Evolutionary conservation across 2,888 invertebrate species (phyloP), one percentile per base, ranked within the genome.

Genomic region (Eupithecia centaureata): DNA sequence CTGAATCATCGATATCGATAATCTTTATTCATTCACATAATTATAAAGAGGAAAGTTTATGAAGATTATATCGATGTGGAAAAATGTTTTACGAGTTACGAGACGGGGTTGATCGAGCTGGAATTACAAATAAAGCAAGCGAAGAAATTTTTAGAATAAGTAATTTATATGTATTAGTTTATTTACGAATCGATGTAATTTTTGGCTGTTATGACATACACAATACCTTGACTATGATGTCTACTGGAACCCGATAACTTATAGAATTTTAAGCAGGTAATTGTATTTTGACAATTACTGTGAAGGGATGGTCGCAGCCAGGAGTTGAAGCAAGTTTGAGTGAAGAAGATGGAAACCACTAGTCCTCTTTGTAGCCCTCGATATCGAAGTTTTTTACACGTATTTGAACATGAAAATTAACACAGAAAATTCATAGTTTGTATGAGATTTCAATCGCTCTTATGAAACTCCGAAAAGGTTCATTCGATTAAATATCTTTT

Each of bases 1-100:
- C 22, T 67, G 35, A 30, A 42, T 13, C 12, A 56, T 63, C 30
- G 38, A 60, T 28, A 56, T 60, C 67, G 62, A 67, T 63, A 51
- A 2, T 52, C 22, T 52, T 38, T 18, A 1, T 47, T n/a, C n/a
- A 15, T 52, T 1, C 18, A 18, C 18, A 5, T 38, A 42, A 42
- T 18, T 18, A 18, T 8, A 2, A 18, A 42, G 18, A 18, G 2
- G 18, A 8, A 18, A 18, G 7, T 1, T 18, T 42, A 3, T 42
- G 42, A 18, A 18, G 42, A 42, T 42, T n/a, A 0, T 18, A 2
- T n/a, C n/a, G 8, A 38, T 5, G 38, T 30, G 3, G 30, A 30
- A 30, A 30, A 5, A 2, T 5, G 3, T 30, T 30, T 5, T 30
- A 5, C 5, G 3, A 30, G 30, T 30, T 30, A 30, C 30, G 5